phyloP scores from a whole-genome alignment of 2,888 invertebrate species.

The Chirona hameri region DNA sequence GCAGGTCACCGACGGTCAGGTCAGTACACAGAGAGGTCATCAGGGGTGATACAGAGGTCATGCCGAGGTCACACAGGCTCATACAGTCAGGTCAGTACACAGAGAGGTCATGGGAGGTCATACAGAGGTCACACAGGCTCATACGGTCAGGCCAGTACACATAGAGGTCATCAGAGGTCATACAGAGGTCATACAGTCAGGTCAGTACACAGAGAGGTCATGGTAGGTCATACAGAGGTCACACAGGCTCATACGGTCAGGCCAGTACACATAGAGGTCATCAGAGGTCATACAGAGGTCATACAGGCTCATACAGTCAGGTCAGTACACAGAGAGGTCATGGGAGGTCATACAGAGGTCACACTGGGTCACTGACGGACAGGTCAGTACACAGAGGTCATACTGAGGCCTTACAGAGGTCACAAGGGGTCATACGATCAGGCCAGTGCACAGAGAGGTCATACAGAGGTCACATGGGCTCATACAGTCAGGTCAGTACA shows the following conservation, averaged over 20 bases:
- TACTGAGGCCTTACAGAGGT: not conserved
- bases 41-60: too few relatives aligned
- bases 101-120: not conserved
- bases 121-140: not conserved
- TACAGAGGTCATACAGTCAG: too few relatives aligned
- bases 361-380: not conserved
- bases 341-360: not conserved
- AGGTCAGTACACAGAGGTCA: not conserved
- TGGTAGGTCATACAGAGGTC: not conserved
- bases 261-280: not conserved
- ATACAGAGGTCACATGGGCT: not conserved
- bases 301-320: not conserved
- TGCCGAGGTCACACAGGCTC: too few relatives aligned
- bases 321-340: not conserved
- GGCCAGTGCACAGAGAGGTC: not conserved
- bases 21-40: not conserved
- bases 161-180: not conserved
- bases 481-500: not conserved
- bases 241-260: not conserved
- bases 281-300: not conserved
- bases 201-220: not conserved
- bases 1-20: slow-evolving; percentile 2
- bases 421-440: too few relatives aligned
- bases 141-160: not conserved
- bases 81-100: not conserved